Percentiles rank a stretch among this genome's conserved stretches.
Conservation (phyloP, 2,797 vertebrate species). For the Sciaenops ocellatus region DNA sequence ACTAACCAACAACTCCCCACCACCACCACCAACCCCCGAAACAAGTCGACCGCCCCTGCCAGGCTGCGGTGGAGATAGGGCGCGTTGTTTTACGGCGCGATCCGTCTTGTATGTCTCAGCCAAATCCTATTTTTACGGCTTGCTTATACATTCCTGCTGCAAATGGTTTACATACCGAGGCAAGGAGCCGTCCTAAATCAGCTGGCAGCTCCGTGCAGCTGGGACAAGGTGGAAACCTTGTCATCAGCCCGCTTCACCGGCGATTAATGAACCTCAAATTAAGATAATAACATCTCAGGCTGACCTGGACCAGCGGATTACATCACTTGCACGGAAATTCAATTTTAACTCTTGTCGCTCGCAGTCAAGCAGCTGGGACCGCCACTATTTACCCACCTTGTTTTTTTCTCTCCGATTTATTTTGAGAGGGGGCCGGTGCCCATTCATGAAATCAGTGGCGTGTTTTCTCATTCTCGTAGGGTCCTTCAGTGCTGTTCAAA, state of each 20-base stretch:
- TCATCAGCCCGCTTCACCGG: slow-evolving; percentile 82
- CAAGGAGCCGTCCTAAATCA: slow-evolving; percentile 94
- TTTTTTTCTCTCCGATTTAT: slow-evolving; percentile 32
- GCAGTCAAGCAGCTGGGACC: slow-evolving; percentile 21
- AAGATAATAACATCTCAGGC: slow-evolving; percentile 80
- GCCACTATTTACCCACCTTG: slow-evolving; percentile 50
- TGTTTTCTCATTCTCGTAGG: slow-evolving; percentile 46
- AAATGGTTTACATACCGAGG: slow-evolving; percentile 93
- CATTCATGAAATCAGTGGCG: slow-evolving; percentile 59
- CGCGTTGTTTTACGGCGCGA: slow-evolving; percentile 89
- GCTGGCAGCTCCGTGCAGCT: slow-evolving; percentile 89
- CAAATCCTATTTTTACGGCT: slow-evolving; percentile 94
- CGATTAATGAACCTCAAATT: slow-evolving; percentile 85
- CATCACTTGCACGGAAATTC: slow-evolving; percentile 82
- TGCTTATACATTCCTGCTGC: slow-evolving; percentile 96
- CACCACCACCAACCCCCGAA: slow-evolving; percentile 20
- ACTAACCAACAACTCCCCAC: slow-evolving; percentile 51
- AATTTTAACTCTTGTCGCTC: slow-evolving; percentile 73
- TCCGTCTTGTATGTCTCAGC: slow-evolving; percentile 86
- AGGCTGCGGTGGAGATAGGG: slow-evolving; percentile 85
- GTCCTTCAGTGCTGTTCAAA: slow-evolving; percentile 55
- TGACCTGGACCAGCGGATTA: slow-evolving; percentile 75
- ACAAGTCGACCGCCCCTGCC: slow-evolving; percentile 64
- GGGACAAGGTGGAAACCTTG: slow-evolving; percentile 89
- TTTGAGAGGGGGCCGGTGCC: slow-evolving; percentile 44